Evolutionary conservation across 1,140 invertebrate species (phyloP).

Genomic region (Microplitis demolitor): DNA sequence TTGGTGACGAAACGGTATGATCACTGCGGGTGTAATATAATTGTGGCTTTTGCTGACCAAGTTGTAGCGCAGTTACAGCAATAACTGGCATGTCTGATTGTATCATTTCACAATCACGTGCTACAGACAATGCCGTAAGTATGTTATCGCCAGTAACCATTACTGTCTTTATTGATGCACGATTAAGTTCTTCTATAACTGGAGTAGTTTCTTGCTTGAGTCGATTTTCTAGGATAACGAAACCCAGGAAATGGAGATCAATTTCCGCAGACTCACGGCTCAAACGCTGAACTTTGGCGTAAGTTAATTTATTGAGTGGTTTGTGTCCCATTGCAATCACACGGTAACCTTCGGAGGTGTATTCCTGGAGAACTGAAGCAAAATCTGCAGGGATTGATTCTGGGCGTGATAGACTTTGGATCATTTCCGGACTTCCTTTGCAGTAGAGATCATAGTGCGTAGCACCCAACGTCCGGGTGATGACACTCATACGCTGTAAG

Average conservation of each 20-base stretch:
- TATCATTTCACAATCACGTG: conserved; percentile 87
- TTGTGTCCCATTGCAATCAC: conserved; percentile 85
- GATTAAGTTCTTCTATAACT: conserved; percentile 74
- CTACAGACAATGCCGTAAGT: conserved; percentile 90
- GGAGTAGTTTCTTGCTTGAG: conserved; percentile 83
- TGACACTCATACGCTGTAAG: conserved; percentile 90
- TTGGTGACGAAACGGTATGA: conserved; percentile 39
- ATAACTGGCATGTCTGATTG: conserved; percentile 76
- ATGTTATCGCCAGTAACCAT: conserved; percentile 98
- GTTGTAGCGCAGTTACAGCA: conserved; percentile 65
- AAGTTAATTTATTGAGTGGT: conserved; percentile 57
- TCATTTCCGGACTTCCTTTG: conserved; percentile 93
- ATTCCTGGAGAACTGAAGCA: conserved; percentile 72
- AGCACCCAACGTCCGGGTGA: conserved; percentile 77
- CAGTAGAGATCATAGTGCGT: conserved; percentile 82
- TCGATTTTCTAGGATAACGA: conserved; percentile 90
- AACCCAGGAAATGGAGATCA: conserved; percentile 82
- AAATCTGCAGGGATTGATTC: conserved; percentile 76
- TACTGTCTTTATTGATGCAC: conserved; percentile 82
- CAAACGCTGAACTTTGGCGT: conserved; percentile 63
- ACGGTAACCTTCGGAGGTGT: conserved; percentile 85
- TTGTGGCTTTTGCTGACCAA: conserved; percentile 54
- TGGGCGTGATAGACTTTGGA: conserved; percentile 68
- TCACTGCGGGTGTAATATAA: conserved; percentile 58
- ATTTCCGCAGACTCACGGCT: conserved; percentile 74